A percentile compares a stretch with the other conserved stretches of the same genome.
These are phyloP conservation scores for Nannobrachium achirus DNA, from an alignment of 2,113 vertebrate genomes.

Conservation along the genomic window DNA sequence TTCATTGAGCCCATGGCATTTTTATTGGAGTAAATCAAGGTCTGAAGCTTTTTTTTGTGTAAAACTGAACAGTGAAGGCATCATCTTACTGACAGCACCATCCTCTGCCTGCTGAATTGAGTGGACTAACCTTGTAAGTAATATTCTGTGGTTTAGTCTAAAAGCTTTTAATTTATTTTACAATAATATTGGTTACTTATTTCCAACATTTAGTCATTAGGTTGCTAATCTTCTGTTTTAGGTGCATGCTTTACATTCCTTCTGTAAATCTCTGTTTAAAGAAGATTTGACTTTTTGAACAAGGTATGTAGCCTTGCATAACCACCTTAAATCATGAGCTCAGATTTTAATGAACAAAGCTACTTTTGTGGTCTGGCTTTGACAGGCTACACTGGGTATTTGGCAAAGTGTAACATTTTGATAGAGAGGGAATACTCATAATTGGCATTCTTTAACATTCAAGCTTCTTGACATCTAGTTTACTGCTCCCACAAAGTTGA, in stretches of 20 bases:
- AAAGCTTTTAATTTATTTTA: not conserved
- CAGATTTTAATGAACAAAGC: too few species aligned
- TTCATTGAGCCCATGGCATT: conserved; percentile 2
- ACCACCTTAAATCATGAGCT: too few species aligned
- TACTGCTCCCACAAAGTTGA: too few species aligned
- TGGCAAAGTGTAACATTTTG: too few species aligned
- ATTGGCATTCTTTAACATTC: too few species aligned
- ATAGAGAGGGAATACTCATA: too few species aligned
- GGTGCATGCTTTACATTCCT: conserved; percentile 35
- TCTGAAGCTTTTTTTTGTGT: not conserved
- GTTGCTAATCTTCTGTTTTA: conserved; percentile 15
- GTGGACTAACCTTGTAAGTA: conserved; percentile 45
- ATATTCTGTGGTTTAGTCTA: not conserved
- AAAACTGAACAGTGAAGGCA: too few species aligned
- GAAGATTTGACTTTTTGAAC: conserved; percentile 50
- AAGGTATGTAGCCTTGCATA: conserved; percentile 1
- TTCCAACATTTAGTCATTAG: conserved; percentile 16
- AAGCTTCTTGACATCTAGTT: too few species aligned
- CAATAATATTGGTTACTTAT: too few species aligned
- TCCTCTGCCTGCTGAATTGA: not conserved
- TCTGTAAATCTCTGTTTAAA: conserved; percentile 43
- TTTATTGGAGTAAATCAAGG: not conserved
- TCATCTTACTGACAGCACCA: too few species aligned
- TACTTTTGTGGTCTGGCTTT: too few species aligned
- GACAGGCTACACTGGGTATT: too few species aligned